Evolutionary conservation across 2,113 vertebrate genomes (phyloP).

Genomic region (Pristiophorus japonicus): DNA sequence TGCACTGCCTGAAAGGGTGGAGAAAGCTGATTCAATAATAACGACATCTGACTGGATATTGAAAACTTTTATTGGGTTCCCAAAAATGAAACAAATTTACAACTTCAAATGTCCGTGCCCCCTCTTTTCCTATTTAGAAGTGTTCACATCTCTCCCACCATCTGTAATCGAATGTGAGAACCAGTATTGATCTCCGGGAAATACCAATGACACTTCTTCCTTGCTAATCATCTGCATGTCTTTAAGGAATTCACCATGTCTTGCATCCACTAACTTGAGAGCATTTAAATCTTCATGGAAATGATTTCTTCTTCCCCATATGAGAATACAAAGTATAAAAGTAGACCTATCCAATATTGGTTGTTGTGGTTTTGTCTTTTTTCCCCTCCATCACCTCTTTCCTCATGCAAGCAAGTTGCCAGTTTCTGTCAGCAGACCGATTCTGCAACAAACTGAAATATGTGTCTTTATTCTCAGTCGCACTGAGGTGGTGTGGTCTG

Average conservation of each 20-base stretch:
- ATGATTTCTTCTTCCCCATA: conserved; percentile 2
- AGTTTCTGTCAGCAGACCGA: not conserved
- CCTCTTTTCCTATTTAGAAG: not conserved
- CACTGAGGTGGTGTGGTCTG: not conserved
- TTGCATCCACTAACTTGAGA: not conserved
- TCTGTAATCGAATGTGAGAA: not conserved
- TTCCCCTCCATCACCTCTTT: not conserved
- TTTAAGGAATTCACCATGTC: not conserved
- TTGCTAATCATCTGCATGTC: not conserved
- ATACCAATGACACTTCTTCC: not conserved
- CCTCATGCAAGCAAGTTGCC: not conserved
- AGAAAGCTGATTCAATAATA: no score
- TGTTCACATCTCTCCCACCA: not conserved
- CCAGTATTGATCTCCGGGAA: not conserved
- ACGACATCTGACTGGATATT: not conserved
- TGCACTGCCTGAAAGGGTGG: no score
- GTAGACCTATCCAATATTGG: no score
- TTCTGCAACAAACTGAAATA: not conserved
- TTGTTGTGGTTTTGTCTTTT: not conserved
- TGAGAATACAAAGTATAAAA: not conserved
- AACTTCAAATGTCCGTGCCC: not conserved
- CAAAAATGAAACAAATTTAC: not conserved
- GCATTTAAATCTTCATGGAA: not conserved
- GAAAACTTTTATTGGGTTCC: not conserved
- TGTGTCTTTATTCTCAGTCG: not conserved